Conservation (phyloP, 2,888 invertebrate species). For the Noctua comes region DNA sequence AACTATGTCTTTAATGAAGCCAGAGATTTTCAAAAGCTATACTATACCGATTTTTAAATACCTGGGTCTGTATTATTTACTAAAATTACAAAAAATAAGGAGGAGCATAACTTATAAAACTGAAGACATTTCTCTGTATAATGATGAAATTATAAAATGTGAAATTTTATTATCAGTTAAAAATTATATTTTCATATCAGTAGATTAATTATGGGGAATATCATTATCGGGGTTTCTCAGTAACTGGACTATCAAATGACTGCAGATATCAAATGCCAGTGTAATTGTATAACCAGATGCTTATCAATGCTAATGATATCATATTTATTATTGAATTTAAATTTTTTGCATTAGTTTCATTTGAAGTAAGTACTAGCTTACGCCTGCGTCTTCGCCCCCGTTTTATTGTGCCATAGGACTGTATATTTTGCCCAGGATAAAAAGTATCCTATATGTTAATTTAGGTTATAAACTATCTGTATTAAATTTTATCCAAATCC, state of each 20-base stretch:
- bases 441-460: neutral
- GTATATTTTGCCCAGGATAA: neutral
- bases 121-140: neutral
- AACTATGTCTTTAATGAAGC: neutral
- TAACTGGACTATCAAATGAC: conserved; percentile 32
- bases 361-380: neutral
- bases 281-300: conserved; percentile 10
- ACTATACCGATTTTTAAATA: too few species aligned
- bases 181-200: conserved; percentile 35
- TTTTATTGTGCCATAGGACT: neutral
- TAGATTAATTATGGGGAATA: conserved; percentile 22
- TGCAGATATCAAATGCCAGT: conserved; percentile 36
- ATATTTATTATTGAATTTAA: conserved; percentile 20
- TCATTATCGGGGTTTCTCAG: conserved; percentile 26
- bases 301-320: conserved; percentile 52
- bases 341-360: neutral
- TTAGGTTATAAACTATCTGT: neutral
- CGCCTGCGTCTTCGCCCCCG: neutral
- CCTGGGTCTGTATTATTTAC: neutral
- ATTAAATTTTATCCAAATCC: neutral
- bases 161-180: neutral
- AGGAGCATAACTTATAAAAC: neutral
- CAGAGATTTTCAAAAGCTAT: neutral
- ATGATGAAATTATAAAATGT: neutral
- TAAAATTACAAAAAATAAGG: neutral